Percentiles rank a stretch among this genome's conserved stretches.
phyloP scores from a whole-genome alignment of 2,888 invertebrate genomes.

The Drosophila multiciliata region DNA sequence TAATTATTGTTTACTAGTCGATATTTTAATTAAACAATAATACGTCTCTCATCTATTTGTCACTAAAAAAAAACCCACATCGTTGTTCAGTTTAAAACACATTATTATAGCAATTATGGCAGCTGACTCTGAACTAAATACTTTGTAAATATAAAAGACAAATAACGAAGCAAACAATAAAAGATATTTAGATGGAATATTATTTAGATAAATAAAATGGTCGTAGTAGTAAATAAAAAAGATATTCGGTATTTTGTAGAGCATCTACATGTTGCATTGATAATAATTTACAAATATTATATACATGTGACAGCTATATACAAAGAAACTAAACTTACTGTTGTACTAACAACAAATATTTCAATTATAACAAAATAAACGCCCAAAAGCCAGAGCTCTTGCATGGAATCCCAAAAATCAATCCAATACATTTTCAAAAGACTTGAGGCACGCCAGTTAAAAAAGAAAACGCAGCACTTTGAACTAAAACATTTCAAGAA shows the following conservation, averaged over 20 bases:
- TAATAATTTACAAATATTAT: slow-evolving; percentile 78
- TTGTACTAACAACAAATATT: slow-evolving; percentile 30
- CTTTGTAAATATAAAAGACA: slow-evolving; percentile 66
- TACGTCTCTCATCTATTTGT: neutral
- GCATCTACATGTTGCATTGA: slow-evolving; percentile 79
- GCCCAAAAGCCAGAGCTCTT: slow-evolving; percentile 9
- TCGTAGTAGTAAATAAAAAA: slow-evolving; percentile 55
- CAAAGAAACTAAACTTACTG: slow-evolving; percentile 26
- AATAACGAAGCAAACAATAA: slow-evolving; percentile 61
- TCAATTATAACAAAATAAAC: slow-evolving; percentile 35
- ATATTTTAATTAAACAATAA: neutral
- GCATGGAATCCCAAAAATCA: slow-evolving; percentile 9
- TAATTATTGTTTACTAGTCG: neutral
- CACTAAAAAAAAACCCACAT: neutral
- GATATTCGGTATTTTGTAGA: slow-evolving; percentile 76
- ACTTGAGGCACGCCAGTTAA: slow-evolving; percentile 47
- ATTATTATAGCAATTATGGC: slow-evolving; percentile 19
- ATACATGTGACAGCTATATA: slow-evolving; percentile 69
- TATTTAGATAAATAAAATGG: slow-evolving; percentile 67
- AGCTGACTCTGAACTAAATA: slow-evolving; percentile 25
- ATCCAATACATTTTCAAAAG: slow-evolving; percentile 56
- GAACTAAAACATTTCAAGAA: slow-evolving; percentile 51
- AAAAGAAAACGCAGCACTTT: slow-evolving; percentile 28
- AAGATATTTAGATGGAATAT: slow-evolving; percentile 45
- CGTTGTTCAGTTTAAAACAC: neutral